Evolutionary conservation across 1,140 invertebrate genomes (phyloP), one percentile per base, ranked within the genome.

Genomic region (Pentalonia nigronervosa): DNA sequence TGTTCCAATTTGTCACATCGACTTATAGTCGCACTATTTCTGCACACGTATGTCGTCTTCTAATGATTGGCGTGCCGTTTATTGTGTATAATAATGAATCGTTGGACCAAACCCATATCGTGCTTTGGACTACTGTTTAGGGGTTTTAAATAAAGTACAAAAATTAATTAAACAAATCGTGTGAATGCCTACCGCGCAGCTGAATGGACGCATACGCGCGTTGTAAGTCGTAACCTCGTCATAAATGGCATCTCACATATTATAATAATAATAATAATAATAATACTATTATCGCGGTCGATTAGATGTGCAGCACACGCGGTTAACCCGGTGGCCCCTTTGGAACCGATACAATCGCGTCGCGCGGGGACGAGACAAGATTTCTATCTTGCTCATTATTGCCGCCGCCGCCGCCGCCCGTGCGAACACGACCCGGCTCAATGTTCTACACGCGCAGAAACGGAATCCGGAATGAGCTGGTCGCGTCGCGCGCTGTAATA

Each of bases 271-370:
- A 41, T 41, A 41, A 41, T 41, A 41, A 41, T 4, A 41, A 41
- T 41, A 41, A 41, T 76, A 91, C 45, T 60, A 47, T 47, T 25
- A 23, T 91, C 20, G 90, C n/a, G 41, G 11, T 67, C 41, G n/a
- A 34, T 91, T 83, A 34, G 45, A 50, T 83, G 83, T 91, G 41
- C 90, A 91, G 67, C 14, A 83, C 56, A 91, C 90, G 41, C 67
- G 67, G 81, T 83, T 83, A 92, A 92, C 81, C 76, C 76, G 91
- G 34, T 92, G 91, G 76, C 91, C 91, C 76, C 81, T 92, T 92
- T 92, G 91, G 91, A 93, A 93, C 48, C 91, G 76, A 93, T 84
- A 92, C 91, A 83, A 92, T 92, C 67, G 91, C 41, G n/a, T 83
- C 67, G 67, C 47, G 45, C 67, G 60, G 67, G 90, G 76, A 93